Conservation (phyloP, 2,113 vertebrate species). For the Cygnus buccinator region DNA sequence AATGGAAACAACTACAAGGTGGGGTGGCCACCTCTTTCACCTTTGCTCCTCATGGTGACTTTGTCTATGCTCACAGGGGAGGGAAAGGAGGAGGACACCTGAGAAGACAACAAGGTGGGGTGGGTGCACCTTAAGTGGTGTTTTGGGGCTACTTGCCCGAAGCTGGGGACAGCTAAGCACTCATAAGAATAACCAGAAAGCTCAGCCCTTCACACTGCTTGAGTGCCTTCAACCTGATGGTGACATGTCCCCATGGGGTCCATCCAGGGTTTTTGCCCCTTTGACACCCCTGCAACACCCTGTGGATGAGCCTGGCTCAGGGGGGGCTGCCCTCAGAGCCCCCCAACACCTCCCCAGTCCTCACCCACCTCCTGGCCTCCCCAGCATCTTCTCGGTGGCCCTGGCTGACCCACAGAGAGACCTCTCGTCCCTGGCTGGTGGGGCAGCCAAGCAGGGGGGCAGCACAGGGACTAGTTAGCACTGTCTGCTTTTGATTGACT, state of each 20-base stretch:
- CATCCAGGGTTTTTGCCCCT: too few species aligned
- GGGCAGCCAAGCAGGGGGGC: background rate
- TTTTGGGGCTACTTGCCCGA: background rate
- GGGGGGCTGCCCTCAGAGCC: background rate
- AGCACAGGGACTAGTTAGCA: background rate
- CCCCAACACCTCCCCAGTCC: background rate
- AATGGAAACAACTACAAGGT: background rate
- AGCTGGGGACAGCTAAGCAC: background rate
- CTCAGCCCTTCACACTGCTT: background rate
- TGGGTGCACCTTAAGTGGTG: accelerated
- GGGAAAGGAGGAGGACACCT: background rate
- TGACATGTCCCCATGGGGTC: too few species aligned
- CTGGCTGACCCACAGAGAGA: background rate
- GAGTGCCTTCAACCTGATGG: background rate
- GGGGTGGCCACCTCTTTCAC: background rate
- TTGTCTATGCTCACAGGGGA: background rate
- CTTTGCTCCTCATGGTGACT: background rate
- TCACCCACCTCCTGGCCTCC: background rate
- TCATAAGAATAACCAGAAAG: background rate
- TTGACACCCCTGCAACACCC: background rate
- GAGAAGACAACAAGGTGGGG: background rate
- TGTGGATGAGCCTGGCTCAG: too few species aligned
- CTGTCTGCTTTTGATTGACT: background rate
- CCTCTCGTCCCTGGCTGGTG: background rate
- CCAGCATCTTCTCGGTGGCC: background rate